Evolutionary conservation across 2,113 vertebrate genomes (phyloP).

Genomic region (Bungarus multicinctus): DNA sequence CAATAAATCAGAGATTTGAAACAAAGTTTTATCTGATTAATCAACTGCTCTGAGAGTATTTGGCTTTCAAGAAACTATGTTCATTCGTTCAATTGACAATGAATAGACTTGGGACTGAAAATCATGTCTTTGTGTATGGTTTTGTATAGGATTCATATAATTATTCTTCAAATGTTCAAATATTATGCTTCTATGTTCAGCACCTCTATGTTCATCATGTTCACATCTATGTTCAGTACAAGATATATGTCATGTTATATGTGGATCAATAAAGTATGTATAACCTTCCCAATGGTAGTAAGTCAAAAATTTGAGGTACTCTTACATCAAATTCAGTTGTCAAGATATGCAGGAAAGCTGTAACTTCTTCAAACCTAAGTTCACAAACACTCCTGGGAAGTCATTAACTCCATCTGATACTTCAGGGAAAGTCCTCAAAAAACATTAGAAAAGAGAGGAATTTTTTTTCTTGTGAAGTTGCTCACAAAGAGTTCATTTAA

Average conservation of each 20-base stretch:
- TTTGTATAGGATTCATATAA: not conserved
- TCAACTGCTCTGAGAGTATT: not conserved
- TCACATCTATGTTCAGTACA: not conserved
- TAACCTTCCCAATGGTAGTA: not conserved
- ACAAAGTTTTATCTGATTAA: not conserved
- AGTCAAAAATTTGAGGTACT: not conserved
- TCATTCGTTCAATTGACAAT: not conserved
- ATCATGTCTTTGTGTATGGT: not conserved
- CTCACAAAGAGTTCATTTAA: not conserved
- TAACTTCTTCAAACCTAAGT: not conserved
- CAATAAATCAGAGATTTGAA: not conserved
- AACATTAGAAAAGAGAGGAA: not conserved
- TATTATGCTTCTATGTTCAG: not conserved
- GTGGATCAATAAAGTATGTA: not conserved
- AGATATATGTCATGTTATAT: not conserved
- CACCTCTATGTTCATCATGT: not conserved
- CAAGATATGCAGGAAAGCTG: not conserved
- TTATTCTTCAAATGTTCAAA: not conserved
- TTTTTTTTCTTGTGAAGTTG: not conserved
- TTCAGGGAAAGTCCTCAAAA: not conserved
- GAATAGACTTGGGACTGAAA: not conserved
- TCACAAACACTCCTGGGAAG: not conserved
- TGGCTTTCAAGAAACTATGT: not conserved
- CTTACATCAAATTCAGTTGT: not conserved
- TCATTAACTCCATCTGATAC: not conserved